Evolutionary conservation across 2,797 vertebrate genomes (phyloP).

Genomic region (Myoxocephalus aenaeus): DNA sequence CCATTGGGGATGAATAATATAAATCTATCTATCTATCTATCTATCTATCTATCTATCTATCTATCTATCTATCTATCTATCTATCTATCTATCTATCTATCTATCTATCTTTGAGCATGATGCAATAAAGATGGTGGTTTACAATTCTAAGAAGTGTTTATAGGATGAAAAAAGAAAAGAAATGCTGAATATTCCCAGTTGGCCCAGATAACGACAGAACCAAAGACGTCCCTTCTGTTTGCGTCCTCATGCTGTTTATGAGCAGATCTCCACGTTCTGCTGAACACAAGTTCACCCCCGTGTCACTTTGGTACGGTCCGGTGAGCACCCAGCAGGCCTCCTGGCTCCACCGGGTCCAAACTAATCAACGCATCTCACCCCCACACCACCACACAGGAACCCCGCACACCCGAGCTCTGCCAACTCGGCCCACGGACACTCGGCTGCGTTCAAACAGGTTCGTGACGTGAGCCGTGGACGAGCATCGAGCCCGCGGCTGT

Average conservation of each 20-base stretch:
- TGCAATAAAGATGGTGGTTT: no score
- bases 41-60: no score
- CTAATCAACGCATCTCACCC: constrained; percentile 80
- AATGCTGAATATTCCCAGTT: constrained; percentile 11
- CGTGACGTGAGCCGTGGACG: constrained; percentile 8
- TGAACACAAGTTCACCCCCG: constrained; percentile 43
- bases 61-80: no score
- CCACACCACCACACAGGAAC: constrained; percentile 31
- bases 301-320: constrained; percentile 58
- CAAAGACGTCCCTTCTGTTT: neutral
- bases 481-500: neutral
- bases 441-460: constrained; percentile 16
- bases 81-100: no score
- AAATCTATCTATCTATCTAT: no score
- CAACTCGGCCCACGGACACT: constrained; percentile 46
- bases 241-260: constrained; percentile 48
- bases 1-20: no score
- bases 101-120: no score
- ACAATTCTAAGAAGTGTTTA: no score
- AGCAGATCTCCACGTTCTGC: constrained; percentile 42
- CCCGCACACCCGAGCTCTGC: constrained; percentile 57
- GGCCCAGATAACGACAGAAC: neutral
- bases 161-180: no score
- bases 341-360: constrained; percentile 73
- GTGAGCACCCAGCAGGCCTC: constrained; percentile 55